Evolutionary conservation across 2,888 invertebrate species (phyloP).

Genomic region (Hydropsyche betteni): DNA sequence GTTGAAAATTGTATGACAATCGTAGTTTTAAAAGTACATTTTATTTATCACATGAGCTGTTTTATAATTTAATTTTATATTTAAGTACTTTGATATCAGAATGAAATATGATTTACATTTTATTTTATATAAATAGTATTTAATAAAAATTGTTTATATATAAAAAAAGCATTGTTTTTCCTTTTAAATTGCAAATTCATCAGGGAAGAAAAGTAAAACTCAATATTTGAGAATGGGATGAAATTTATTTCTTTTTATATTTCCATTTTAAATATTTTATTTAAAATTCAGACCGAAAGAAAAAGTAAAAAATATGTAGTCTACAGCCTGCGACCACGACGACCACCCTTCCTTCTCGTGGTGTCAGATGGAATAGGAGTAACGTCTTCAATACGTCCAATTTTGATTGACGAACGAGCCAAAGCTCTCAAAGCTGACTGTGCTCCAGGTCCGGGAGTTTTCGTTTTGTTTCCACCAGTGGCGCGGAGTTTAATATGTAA

Average conservation of each 20-base stretch:
- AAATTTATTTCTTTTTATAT: conserved; percentile 8
- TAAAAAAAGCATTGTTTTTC: conserved; percentile 41
- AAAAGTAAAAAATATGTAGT: conserved; percentile 54
- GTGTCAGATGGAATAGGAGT: conserved; percentile 99
- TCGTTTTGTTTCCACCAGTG: conserved; percentile 98
- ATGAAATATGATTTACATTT: conserved; percentile 46
- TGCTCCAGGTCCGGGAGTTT: conserved; percentile 98
- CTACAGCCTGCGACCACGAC: conserved; percentile 99
- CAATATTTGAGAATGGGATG: background rate
- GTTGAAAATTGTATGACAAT: conserved; percentile 51
- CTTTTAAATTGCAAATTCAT: conserved; percentile 36
- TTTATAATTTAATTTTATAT: conserved; percentile 49
- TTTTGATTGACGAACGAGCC: conserved; percentile 99
- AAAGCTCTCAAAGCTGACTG: conserved; percentile 97
- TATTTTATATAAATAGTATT: conserved; percentile 41
- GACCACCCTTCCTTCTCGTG: conserved; percentile 99
- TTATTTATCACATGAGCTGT: conserved; percentile 51
- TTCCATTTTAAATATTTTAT: background rate
- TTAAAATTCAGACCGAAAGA: conserved; percentile 2
- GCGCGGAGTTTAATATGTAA: conserved; percentile 98
- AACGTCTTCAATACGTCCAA: conserved; percentile 99
- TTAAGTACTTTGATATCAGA: conserved; percentile 47
- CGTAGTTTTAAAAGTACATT: conserved; percentile 50
- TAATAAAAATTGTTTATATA: conserved; percentile 26
- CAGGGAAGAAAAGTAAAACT: conserved; percentile 1